Evolutionary conservation across 2,888 invertebrate genomes (phyloP), one percentile per base, ranked within the genome.

Genomic region (Sepioteuthis lessoniana): DNA sequence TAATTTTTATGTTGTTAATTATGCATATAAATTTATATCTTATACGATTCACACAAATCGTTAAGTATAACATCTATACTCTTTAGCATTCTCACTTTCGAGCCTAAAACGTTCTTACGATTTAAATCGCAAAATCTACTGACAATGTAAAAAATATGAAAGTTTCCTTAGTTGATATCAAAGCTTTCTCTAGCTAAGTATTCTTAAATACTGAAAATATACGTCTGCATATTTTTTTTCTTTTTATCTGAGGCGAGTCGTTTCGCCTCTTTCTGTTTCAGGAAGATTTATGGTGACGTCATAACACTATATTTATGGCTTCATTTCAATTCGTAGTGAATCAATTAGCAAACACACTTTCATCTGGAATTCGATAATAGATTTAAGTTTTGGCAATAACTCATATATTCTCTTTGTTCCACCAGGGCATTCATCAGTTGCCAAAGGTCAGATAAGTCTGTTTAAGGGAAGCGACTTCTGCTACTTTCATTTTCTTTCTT

Each of bases 261-360:
- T 21, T 76, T n/a, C 19, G 76, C 16, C 19, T 76, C 76, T 35
- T n/a, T 8, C 10, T 16, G 13, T 76, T 76, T 16, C n/a, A 2
- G 4, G 16, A 16, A n/a, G n/a, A 76, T n/a, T 13, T 76, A 76
- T 76, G 16, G n/a, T n/a, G 76, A 76, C n/a, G 76, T n/a, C 76
- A n/a, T 13, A 76, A n/a, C 76, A n/a, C n/a, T 35, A 35, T 35
- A 0, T n/a, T 76, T n/a, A 10, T 76, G 76, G 76, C n/a, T 10
- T 16, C 16, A 76, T 76, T n/a, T 76, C 76, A 76, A 76, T 8
- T 76, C n/a, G 3, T n/a, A 35, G 13, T 35, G 76, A 76, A 76
- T 76, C n/a, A 76, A 76, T 76, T 76, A 76, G 76, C n/a, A 76
- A 76, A n/a, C 76, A 76, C 19, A 76, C 76, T 76, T 76, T 76